Percentiles rank a stretch among this genome's conserved stretches.
These are phyloP conservation scores for Platerodrilus igneus DNA, from an alignment of 2,888 invertebrate species.

Conservation along the genomic window DNA sequence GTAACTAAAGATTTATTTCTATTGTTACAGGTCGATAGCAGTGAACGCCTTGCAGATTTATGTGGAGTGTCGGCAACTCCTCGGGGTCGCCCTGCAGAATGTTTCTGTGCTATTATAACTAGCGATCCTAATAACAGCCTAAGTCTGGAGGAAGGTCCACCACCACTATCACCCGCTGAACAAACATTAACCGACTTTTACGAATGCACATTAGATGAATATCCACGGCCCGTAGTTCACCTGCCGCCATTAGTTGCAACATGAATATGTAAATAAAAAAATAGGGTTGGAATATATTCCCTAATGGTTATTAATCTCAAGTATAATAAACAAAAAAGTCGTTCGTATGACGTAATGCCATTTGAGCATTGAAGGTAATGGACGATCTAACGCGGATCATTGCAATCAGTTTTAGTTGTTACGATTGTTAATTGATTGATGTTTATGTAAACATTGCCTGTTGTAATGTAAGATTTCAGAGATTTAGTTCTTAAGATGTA, in stretches of 20 bases:
- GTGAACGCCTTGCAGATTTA: slow-evolving; percentile 51
- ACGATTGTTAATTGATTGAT: too few relatives aligned
- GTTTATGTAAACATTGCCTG: too few relatives aligned
- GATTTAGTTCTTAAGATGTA: too few relatives aligned
- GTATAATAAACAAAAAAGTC: too few relatives aligned
- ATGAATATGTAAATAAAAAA: too few relatives aligned
- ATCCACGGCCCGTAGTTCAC: slow-evolving; percentile 61
- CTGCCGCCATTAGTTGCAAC: slow-evolving; percentile 47
- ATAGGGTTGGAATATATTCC: too few relatives aligned
- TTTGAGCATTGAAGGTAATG: too few relatives aligned
- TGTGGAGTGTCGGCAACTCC: slow-evolving; percentile 47
- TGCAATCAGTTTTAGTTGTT: too few relatives aligned
- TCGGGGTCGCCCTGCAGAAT: slow-evolving; percentile 46
- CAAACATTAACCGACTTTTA: slow-evolving; percentile 62
- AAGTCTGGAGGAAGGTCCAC: slow-evolving; percentile 49
- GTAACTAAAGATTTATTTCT: slow-evolving; percentile 24
- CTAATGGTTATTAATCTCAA: too few relatives aligned
- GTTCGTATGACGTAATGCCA: too few relatives aligned
- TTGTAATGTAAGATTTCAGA: too few relatives aligned
- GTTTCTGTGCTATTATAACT: slow-evolving; percentile 55
- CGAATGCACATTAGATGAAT: slow-evolving; percentile 60
- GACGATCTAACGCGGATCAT: too few relatives aligned
- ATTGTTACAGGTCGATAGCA: slow-evolving; percentile 55
- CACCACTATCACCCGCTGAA: slow-evolving; percentile 57
- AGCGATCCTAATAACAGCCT: slow-evolving; percentile 47